These are phyloP conservation scores for Gracilinanus agilis DNA, from an alignment of 2,113 vertebrate species.

Conservation along the genomic window DNA sequence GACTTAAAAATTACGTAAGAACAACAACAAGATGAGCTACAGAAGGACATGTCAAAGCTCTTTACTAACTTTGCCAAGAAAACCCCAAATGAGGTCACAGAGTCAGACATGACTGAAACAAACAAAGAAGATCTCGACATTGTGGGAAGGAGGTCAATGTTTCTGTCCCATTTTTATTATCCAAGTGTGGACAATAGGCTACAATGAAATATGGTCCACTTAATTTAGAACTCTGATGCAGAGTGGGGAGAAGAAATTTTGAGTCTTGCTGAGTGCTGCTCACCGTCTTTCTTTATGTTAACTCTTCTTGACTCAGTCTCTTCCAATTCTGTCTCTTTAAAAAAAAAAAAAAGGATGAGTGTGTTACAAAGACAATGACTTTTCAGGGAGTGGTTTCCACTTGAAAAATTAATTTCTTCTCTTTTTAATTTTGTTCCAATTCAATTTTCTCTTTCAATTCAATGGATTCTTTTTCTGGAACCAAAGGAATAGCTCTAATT, in stretches of 20 bases:
- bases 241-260: neutral
- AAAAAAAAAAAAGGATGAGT: conserved; percentile 20
- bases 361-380: neutral
- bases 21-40: too few relatives aligned
- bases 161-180: neutral
- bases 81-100: too few relatives aligned
- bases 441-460: neutral
- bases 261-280: neutral
- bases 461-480: neutral
- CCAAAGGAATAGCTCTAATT: neutral
- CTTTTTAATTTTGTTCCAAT: neutral
- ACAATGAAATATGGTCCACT: neutral
- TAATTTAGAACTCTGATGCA: neutral
- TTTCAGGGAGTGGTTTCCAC: neutral
- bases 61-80: too few relatives aligned
- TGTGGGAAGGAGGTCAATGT: neutral
- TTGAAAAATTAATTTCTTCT: neutral
- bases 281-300: conserved; percentile 77
- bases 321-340: conserved; percentile 66
- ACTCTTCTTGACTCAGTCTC: conserved; percentile 50
- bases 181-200: neutral
- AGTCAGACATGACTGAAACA: too few relatives aligned
- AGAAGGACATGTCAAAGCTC: too few relatives aligned
- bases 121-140: neutral
- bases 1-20: too few relatives aligned